Base-by-base conservation (phyloP, 2,888 invertebrate species). In the Lacanobia wlatinum region DNA sequence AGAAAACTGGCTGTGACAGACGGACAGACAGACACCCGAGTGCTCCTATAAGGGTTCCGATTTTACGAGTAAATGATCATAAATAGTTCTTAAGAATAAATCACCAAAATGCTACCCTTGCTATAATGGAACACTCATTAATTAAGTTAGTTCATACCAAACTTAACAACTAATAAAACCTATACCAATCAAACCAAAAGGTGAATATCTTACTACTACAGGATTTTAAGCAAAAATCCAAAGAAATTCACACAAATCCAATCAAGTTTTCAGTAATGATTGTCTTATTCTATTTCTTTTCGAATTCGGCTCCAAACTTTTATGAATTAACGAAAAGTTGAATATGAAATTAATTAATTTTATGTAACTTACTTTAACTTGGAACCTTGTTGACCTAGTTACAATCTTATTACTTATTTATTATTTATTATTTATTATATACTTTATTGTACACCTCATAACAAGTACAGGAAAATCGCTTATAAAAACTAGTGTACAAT, bases 391-490 rank as follows among this genome's bases (percentile, higher is more conserved):
- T 83, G 67, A 83, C 79, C 79, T 55, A 72, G 53, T 84, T 80
- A 62, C 56, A 72, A 82, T 65, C 53, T 82, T 78, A 82, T 61
- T 82, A 78, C 66, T 60, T 18, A n/a, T n/a, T n/a, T n/a, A n/a
- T n/a, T n/a, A n/a, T n/a, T n/a, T n/a, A n/a, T n/a, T n/a, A n/a
- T n/a, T n/a, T n/a, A n/a, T n/a, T n/a, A n/a, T n/a, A n/a, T n/a
- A n/a, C n/a, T n/a, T n/a, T n/a, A n/a, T n/a, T n/a, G n/a, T n/a
- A n/a, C n/a, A n/a, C n/a, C n/a, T n/a, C n/a, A n/a, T n/a, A n/a
- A n/a, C n/a, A n/a, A n/a, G n/a, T n/a, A n/a, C n/a, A n/a, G n/a
- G n/a, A n/a, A n/a, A n/a, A n/a, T n/a, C n/a, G n/a, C n/a, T n/a
- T n/a, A n/a, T n/a, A n/a, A n/a, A n/a, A n/a, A n/a, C n/a, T n/a